Conservation (phyloP, 2,113 vertebrate species). For the Platysteira castanea region DNA sequence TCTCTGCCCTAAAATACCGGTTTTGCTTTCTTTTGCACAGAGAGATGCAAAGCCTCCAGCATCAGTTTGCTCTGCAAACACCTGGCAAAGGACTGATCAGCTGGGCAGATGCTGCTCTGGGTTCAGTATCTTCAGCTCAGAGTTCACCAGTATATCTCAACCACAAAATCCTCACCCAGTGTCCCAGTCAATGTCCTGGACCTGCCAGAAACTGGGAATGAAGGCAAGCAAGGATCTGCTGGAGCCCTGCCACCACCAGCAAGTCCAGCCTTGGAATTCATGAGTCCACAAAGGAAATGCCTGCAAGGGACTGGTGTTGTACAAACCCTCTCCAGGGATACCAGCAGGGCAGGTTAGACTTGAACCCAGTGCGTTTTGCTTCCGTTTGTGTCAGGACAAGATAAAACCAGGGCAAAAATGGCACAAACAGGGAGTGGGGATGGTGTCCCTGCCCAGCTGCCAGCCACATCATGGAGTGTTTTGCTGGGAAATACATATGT, state of each 20-base stretch:
- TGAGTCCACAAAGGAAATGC: neutral
- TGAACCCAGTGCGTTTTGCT: neutral
- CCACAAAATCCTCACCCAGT: neutral
- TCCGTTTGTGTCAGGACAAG: neutral
- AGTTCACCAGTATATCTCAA: neutral
- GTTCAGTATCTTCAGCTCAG: neutral
- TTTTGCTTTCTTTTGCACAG: neutral
- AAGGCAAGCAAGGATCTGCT: neutral
- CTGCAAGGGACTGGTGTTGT: neutral
- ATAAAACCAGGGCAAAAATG: neutral
- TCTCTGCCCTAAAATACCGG: neutral
- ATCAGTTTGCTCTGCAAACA: neutral
- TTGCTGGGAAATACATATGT: fast-evolving
- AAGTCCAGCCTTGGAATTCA: neutral
- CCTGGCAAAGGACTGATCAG: neutral
- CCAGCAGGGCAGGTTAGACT: neutral
- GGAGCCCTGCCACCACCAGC: neutral
- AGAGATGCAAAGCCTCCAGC: neutral
- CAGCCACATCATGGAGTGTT: fast-evolving
- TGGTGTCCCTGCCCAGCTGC: neutral
- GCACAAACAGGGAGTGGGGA: neutral
- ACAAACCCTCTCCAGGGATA: neutral
- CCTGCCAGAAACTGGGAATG: neutral
- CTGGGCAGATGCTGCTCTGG: neutral
- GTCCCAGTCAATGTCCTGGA: neutral